Base-by-base conservation (phyloP, 2,888 invertebrate genomes). In the Serrognathus titanus region DNA sequence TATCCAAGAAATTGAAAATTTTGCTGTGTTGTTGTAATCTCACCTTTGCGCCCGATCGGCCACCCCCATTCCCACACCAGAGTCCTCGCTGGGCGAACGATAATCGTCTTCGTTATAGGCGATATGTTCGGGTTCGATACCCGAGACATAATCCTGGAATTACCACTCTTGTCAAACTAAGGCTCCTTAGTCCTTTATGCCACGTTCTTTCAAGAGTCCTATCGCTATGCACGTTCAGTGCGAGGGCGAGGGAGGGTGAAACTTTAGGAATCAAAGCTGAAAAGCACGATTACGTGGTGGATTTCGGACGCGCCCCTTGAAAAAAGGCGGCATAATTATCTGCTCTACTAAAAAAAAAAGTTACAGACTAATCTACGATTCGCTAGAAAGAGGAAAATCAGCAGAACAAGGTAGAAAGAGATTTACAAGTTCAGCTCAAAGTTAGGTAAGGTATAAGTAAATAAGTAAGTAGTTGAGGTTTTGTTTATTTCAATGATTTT, bases 31-130 rank as follows among this genome's bases (percentile, higher is more conserved):
- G 37, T 20, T 31, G 4, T 40, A 36, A 52, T 48, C 58, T 55
- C 55, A 58, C 58, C 58, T 58, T 55, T 58, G 58, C 39, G 52
- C 43, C 73, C 85, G 83, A 80, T 88, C 88, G 73, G 85, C 83
- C 78, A 86, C 83, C 77, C 90, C 90, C 81, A 93, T 86, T 79
- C 94, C 94, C 78, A 95, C 88, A 76, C 94, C 94, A 80, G 94
- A 94, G 86, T 94, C 94, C 82, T 94, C 94, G 78, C 93, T 93
- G 69, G 94, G 93, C 74, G 92, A 91, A 77, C 89, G 87, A 76
- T 87, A 87, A 76, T 87, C 87, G 78, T 82, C 80, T 81, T 85
- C 80, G 60, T 72, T 76, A 80, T 79, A 77, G 75, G 81, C 77
- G 78, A 57, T 48, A n/a, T 51, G 67, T 60, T 63, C 78, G 72